Percentiles rank a stretch among this genome's conserved stretches.
Evolutionary conservation across 1,140 invertebrate genomes (phyloP).

Genomic region (Macrotrachela quadricornifera): DNA sequence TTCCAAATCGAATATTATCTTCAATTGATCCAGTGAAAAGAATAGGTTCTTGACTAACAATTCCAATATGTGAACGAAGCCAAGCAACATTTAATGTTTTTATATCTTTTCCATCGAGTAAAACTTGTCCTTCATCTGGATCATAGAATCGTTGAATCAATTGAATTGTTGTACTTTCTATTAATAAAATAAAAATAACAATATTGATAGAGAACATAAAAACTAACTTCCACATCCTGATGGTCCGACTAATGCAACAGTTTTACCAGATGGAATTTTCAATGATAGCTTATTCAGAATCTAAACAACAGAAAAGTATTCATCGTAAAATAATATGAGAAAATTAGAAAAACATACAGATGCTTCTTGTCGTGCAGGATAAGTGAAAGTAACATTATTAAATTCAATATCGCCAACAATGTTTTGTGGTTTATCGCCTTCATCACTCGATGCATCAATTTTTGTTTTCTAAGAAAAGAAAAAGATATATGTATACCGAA

Average conservation of each 20-base stretch:
- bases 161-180: conserved; percentile 61
- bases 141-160: conserved; percentile 60
- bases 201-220: too few species aligned
- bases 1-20: conserved; percentile 77
- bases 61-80: conserved; percentile 27
- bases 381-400: conserved; percentile 42
- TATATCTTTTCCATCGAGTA: background rate
- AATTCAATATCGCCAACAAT: conserved; percentile 49
- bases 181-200: conserved; percentile 43
- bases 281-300: conserved; percentile 33
- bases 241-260: conserved; percentile 57
- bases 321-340: too few species aligned
- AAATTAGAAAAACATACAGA: background rate
- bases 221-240: too few species aligned
- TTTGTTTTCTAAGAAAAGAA: conserved; percentile 19
- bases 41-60: conserved; percentile 34
- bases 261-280: conserved; percentile 42
- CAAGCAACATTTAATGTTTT: conserved; percentile 11
- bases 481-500: too few species aligned
- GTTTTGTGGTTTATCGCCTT: conserved; percentile 40
- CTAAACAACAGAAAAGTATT: too few species aligned
- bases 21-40: conserved; percentile 65
- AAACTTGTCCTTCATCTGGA: conserved; percentile 32
- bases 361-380: conserved; percentile 53
- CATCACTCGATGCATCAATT: conserved; percentile 44